Conservation (phyloP, 2,888 invertebrate species). For the Nomada fucata region DNA sequence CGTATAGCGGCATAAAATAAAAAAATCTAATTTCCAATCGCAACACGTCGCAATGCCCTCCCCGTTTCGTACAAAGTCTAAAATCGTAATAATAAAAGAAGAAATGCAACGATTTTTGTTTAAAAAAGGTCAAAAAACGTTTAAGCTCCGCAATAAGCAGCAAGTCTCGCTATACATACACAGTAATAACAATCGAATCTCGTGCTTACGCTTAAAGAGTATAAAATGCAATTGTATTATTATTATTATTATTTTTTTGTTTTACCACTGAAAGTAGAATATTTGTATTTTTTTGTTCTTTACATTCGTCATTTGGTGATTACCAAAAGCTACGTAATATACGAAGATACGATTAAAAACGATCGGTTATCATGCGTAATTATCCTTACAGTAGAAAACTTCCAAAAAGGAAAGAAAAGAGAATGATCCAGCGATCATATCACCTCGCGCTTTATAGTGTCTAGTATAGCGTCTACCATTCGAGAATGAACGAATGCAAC, state of each 20-base stretch:
- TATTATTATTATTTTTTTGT: slow-evolving; percentile 13
- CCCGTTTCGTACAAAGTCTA: slow-evolving; percentile 26
- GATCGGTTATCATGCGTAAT: slow-evolving; percentile 56
- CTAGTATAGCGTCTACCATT: slow-evolving; percentile 37
- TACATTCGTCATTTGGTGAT: slow-evolving; percentile 46
- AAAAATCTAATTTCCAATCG: neutral
- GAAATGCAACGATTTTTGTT: slow-evolving; percentile 19
- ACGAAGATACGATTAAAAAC: slow-evolving; percentile 62
- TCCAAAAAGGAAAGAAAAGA: slow-evolving; percentile 40
- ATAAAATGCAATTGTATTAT: slow-evolving; percentile 63
- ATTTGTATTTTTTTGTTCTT: slow-evolving; percentile 21
- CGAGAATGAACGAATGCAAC: slow-evolving; percentile 21
- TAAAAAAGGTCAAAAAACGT: slow-evolving; percentile 23
- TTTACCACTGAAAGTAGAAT: slow-evolving; percentile 56
- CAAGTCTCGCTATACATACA: slow-evolving; percentile 34
- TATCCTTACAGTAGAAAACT: slow-evolving; percentile 48
- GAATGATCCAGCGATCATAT: slow-evolving; percentile 29
- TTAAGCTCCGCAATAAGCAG: slow-evolving; percentile 52
- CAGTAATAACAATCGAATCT: slow-evolving; percentile 50
- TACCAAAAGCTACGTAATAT: slow-evolving; percentile 61
- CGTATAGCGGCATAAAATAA: slow-evolving; percentile 31
- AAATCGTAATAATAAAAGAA: slow-evolving; percentile 2
- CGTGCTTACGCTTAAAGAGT: slow-evolving; percentile 54
- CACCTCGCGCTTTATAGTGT: slow-evolving; percentile 16
- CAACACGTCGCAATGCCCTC: slow-evolving; percentile 16